These are phyloP conservation scores for Loriculus beryllinus DNA, from an alignment of 2,797 vertebrate species.

Conservation along the genomic window DNA sequence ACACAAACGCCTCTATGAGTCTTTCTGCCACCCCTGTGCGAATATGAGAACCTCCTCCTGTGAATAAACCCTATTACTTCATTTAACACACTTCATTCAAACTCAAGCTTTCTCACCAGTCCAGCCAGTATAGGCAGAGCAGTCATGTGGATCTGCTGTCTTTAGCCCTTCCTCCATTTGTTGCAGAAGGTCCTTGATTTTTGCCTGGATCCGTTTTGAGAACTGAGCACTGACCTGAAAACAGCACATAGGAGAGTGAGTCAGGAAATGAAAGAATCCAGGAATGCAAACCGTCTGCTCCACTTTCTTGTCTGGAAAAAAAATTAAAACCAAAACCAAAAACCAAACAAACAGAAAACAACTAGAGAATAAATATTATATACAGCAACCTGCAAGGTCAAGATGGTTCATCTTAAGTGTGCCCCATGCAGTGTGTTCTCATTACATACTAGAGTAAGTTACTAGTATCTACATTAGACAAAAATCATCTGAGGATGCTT, in stretches of 20 bases:
- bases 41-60: not conserved
- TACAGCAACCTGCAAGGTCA: not conserved
- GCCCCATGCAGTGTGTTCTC: not conserved
- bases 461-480: not conserved
- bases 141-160: slow-evolving; percentile 94
- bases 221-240: slow-evolving; percentile 83
- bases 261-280: not conserved
- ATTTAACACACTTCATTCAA: not conserved
- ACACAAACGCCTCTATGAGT: not conserved
- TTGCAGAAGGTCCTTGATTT: slow-evolving; percentile 93
- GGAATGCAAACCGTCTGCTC: not conserved
- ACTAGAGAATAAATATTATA: not conserved
- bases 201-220: slow-evolving; percentile 84
- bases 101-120: slow-evolving; percentile 80
- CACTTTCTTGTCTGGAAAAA: not conserved
- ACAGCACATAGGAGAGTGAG: not conserved
- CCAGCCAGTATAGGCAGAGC: slow-evolving; percentile 94
- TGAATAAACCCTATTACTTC: not conserved
- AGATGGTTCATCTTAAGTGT: not conserved
- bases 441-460: not conserved
- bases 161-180: slow-evolving; percentile 98
- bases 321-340: not conserved
- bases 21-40: not conserved
- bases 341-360: not conserved
- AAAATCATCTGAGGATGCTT: not conserved